Evolutionary conservation across 2,113 vertebrate genomes (phyloP), one percentile per base, ranked within the genome.

Genomic region (Acanthochromis polyacanthus): DNA sequence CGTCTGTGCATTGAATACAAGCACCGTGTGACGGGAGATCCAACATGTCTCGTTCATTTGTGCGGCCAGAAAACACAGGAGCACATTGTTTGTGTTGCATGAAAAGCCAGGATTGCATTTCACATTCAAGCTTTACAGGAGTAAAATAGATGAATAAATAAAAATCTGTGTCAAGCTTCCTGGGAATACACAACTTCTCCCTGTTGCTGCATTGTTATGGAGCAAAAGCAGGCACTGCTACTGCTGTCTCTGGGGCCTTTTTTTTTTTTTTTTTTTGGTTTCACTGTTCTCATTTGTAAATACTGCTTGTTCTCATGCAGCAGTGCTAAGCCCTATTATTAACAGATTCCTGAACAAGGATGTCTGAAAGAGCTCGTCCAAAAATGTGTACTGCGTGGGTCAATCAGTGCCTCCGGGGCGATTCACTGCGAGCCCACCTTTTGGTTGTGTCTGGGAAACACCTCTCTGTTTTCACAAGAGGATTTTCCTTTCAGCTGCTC

Each of bases 341-440:
- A 89, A 78, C 85, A 90, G 86, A 85, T 90, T 88, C 87, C 88
- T 87, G 82, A 88, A 61, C 89, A 78, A 25, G 84, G 68, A 63
- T 82, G 79, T 87, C 16, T 67, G 59, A 8, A 53, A 45, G 36
- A 59, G 40, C 65, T 67, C 23, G 17, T 22, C 36, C 68, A 36
- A 60, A 50, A 60, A 50, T n/a, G 48, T 64, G 70, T 55, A 60
- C 58, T 59, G 45, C 69, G 50, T 59, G 69, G 80, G 73, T 81
- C 84, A 76, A 72, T 52, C 56, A 12, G 25, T 62, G 81, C 80
- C 75, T 77, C 81, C 62, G 17, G 84, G 83, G 65, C 66, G 72
- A 76, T 82, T 85, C 57, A 71, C 62, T 72, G 61, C 45, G 50
- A 43, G 50, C 53, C 69, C 45, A 56, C 70, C 63, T 68, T 75